These are phyloP conservation scores for Acanthaster planci DNA, from an alignment of 35 echinoderm and acorn worm genomes.

Conservation along the genomic window DNA sequence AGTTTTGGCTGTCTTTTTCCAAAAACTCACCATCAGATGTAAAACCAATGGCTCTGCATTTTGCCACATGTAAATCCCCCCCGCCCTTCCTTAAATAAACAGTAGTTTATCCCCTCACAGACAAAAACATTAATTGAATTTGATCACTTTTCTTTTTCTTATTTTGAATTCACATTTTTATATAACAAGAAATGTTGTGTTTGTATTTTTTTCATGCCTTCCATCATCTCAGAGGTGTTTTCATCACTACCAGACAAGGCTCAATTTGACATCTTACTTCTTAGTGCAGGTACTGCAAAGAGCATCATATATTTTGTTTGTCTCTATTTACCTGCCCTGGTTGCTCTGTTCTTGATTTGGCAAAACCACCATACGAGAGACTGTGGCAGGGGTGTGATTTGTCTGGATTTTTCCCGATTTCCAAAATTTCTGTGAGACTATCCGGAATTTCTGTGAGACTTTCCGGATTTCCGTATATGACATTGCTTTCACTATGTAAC, in stretches of 20 bases:
- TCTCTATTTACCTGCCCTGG: too few species aligned
- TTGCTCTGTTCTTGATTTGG: not conserved
- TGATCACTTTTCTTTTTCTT: not conserved
- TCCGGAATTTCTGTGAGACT: too few species aligned
- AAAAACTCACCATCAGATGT: too few species aligned
- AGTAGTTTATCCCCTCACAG: not conserved
- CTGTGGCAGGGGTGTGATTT: not conserved
- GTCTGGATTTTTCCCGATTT: too few species aligned
- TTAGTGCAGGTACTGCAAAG: constrained; percentile 6
- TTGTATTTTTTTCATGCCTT: too few species aligned
- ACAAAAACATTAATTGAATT: not conserved
- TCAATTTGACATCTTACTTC: constrained; percentile 37
- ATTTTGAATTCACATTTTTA: not conserved
- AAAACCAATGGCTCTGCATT: not conserved
- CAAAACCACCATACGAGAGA: not conserved
- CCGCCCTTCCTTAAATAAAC: not conserved
- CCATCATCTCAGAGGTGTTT: constrained; percentile 6
- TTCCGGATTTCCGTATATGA: too few species aligned
- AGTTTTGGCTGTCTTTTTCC: too few species aligned
- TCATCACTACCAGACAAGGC: constrained; percentile 11
- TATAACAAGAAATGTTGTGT: not conserved
- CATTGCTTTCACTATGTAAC: too few species aligned
- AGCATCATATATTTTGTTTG: not conserved
- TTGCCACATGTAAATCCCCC: not conserved
- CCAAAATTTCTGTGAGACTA: too few species aligned